Evolutionary conservation across 2,888 invertebrate species (phyloP).

Genomic region (Drosophila kokeensis): DNA sequence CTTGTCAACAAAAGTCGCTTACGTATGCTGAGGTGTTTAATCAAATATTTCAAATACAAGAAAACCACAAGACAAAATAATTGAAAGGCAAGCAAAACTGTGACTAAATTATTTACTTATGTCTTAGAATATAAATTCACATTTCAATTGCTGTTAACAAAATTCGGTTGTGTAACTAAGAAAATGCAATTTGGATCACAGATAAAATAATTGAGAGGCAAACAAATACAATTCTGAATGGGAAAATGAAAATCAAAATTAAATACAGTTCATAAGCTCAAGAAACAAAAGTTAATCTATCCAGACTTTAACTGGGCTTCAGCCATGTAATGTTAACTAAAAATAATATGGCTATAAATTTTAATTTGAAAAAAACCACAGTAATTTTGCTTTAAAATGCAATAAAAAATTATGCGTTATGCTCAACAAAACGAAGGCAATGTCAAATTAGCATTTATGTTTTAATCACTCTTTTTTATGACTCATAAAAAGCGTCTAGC

Average conservation of each 20-base stretch:
- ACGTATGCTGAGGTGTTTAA: background rate
- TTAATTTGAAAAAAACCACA: background rate
- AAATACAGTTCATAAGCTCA: background rate
- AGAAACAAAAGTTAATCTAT: background rate
- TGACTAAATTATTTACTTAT: background rate
- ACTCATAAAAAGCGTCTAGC: slow-evolving; percentile 36
- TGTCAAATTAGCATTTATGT: slow-evolving; percentile 4
- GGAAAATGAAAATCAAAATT: background rate
- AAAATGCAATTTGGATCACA: too few species aligned
- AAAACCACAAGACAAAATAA: background rate
- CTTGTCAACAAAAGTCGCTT: background rate
- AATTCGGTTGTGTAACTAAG: too few species aligned
- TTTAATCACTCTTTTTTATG: slow-evolving; percentile 5
- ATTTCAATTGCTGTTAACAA: too few species aligned
- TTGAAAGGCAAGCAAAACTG: background rate
- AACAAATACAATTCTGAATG: background rate
- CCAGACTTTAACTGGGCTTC: background rate
- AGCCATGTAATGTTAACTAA: background rate
- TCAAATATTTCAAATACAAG: background rate
- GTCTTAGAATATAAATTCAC: too few species aligned
- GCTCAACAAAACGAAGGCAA: slow-evolving; percentile 2
- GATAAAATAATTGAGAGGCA: background rate
- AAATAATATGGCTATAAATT: background rate
- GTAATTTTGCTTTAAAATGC: background rate
- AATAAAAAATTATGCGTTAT: background rate